Evolutionary conservation across 1,140 invertebrate species (phyloP), one percentile per base, ranked within the genome.

Genomic region (Chelonus insularis): DNA sequence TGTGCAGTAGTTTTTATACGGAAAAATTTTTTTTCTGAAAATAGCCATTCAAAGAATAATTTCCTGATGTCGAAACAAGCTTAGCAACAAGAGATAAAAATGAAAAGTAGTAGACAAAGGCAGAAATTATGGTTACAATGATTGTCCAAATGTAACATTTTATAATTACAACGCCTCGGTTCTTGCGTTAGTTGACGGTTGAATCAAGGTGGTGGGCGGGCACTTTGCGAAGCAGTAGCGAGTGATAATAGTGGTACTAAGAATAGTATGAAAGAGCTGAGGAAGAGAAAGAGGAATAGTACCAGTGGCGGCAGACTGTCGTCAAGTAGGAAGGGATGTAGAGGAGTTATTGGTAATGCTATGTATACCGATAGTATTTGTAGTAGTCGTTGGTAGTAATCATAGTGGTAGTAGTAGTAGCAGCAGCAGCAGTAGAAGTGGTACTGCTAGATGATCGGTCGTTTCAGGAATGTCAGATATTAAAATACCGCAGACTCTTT

Each of bases 391-490:
- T 29, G 18, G 57, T 59, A 59, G 20, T 16, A 20, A n/a, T 50
- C 32, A 20, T 14, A 59, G 29, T 6, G 32, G 51, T 58, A 39
- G 59, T 41, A 21, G 52, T 64, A 37, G 57, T 45, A 50, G 57
- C 18, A 32, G 47, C 7, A 29, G 25, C 7, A 29, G 25, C 7
- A 29, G 25, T 64, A 59, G 25, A 54, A 62, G 62, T 63, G 50
- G 60, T 64, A 62, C 18, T 57, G 68, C 73, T 67, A 60, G 69
- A 75, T 72, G 72, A 78, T 78, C 73, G 72, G 68, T 71, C 75
- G 73, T 75, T 79, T 68, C 68, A 74, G 73, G 78, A 80, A 80
- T 80, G 78, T 65, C 65, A 75, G 77, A 80, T 80, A 80, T 80
- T 80, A 80, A 80, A 80, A 80, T 80, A 79, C 78, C 77, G 70